A percentile compares a stretch with the other conserved stretches of the same genome.
Evolutionary conservation across 2,797 vertebrate genomes (phyloP).

Genomic region (Buphagus erythrorhynchus): DNA sequence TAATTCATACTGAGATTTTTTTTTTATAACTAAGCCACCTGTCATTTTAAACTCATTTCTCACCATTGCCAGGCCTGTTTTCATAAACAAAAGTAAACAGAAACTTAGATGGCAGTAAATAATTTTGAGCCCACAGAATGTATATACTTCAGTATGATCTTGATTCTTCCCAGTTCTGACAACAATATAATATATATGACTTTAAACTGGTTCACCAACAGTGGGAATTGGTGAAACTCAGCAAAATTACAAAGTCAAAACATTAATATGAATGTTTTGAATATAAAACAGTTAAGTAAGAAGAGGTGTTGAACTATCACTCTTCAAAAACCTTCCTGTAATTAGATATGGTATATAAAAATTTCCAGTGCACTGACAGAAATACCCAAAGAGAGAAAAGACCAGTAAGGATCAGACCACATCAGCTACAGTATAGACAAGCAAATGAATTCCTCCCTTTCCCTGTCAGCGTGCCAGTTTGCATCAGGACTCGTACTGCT

Average conservation of each 20-base stretch:
- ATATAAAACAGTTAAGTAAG: neutral
- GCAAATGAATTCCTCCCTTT: neutral
- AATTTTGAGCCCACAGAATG: neutral
- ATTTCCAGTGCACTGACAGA: neutral
- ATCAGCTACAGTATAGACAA: neutral
- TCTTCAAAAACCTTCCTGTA: neutral
- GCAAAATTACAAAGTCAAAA: neutral
- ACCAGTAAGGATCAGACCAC: neutral
- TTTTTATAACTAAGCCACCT: neutral
- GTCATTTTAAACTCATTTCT: neutral
- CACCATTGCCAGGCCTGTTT: neutral
- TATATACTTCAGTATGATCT: neutral
- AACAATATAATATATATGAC: neutral
- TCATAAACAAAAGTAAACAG: neutral
- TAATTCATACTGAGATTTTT: neutral
- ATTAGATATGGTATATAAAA: neutral
- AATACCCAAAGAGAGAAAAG: neutral
- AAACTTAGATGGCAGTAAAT: neutral
- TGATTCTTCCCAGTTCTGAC: neutral
- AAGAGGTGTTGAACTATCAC: neutral
- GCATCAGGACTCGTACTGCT: rapidly evolving
- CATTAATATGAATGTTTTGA: no score
- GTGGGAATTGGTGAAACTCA: neutral
- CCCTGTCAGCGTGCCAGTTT: neutral
- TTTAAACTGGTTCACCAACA: neutral